Evolutionary conservation across 2,888 invertebrate species (phyloP), one percentile per base, ranked within the genome.

Genomic region (Volucella inflata): DNA sequence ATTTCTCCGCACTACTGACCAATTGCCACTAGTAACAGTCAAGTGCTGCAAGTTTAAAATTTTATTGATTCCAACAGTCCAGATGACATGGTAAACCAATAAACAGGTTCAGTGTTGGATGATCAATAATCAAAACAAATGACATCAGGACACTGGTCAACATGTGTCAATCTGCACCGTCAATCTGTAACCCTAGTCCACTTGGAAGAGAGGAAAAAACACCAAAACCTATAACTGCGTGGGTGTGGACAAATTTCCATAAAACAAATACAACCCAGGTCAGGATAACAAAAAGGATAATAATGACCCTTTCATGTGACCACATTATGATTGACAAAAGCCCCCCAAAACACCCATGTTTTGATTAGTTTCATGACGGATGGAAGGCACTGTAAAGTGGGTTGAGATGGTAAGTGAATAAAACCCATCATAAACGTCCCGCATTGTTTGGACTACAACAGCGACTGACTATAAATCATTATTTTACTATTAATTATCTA

Each of bases 121-220:
- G 67, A 80, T 80, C 74, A 67, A 80, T 80, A 80, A 80, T 62
- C 74, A 60, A 72, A 74, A 68, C 42, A 74, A 80, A 68, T 80
- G 62, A 64, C 55, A 77, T 55, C 17, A 76, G 59, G 16, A 53
- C 62, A 71, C 36, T 38, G 71, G 55, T 67, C 42, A 8, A 48
- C 48, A 53, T 21, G 16, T 74, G 40, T 48, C 40, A 42, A 40
- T 30, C 21, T 9, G 44, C 8, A 8, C 4, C 14, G 1, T 11
- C 59, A 53, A n/a, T n/a, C 11, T 51, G 36, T 50, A 21, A 10
- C 17, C 8, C 51, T 46, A 46, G 9, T 46, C 60, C 53, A 17
- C n/a, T 46, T 36, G 46, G 12, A 14, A 1, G n/a, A 51, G n/a
- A 21, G 16, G 9, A 21, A 21, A 11, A 17, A 38, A n/a, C 16